Evolutionary conservation across 1,140 invertebrate genomes (phyloP).

Genomic region (Lordiphosa clarofinis): DNA sequence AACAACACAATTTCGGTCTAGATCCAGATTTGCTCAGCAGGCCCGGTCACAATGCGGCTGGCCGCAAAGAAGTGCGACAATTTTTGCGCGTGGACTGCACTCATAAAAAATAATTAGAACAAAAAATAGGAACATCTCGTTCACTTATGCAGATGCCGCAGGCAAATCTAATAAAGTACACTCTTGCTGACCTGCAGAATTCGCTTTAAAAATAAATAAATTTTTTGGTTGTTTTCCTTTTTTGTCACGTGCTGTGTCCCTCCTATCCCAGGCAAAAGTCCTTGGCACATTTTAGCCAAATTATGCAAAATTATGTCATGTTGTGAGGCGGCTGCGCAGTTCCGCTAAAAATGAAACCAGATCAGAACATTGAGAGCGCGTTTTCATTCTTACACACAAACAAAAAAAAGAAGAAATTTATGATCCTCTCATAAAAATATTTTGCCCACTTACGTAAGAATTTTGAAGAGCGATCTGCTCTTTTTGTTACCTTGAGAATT

Average conservation of each 20-base stretch:
- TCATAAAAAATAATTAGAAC: conserved; percentile 76
- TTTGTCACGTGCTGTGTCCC: conserved; percentile 66
- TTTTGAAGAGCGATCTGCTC: conserved; percentile 40
- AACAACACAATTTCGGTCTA: neutral
- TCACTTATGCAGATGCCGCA: no score
- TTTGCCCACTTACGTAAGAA: conserved; percentile 68
- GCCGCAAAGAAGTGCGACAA: conserved; percentile 71
- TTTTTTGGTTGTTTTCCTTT: conserved; percentile 22
- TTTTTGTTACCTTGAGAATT: conserved; percentile 57
- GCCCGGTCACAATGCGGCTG: conserved; percentile 33
- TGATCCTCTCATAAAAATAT: conserved; percentile 61
- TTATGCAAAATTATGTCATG: conserved; percentile 77
- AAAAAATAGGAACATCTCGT: conserved; percentile 57
- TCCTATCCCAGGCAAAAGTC: conserved; percentile 22
- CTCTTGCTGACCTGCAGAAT: conserved; percentile 53
- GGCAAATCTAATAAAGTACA: no score
- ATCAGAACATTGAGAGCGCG: conserved; percentile 75
- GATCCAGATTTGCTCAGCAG: conserved; percentile 6
- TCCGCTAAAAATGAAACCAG: conserved; percentile 66
- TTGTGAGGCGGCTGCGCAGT: conserved; percentile 35
- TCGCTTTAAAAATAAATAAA: conserved; percentile 53
- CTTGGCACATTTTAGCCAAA: conserved; percentile 49
- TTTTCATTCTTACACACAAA: conserved; percentile 53
- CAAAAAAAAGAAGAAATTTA: conserved; percentile 51
- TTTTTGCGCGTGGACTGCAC: conserved; percentile 68